phyloP scores from a whole-genome alignment of 2,113 vertebrate species.

The Tichodroma muraria region DNA sequence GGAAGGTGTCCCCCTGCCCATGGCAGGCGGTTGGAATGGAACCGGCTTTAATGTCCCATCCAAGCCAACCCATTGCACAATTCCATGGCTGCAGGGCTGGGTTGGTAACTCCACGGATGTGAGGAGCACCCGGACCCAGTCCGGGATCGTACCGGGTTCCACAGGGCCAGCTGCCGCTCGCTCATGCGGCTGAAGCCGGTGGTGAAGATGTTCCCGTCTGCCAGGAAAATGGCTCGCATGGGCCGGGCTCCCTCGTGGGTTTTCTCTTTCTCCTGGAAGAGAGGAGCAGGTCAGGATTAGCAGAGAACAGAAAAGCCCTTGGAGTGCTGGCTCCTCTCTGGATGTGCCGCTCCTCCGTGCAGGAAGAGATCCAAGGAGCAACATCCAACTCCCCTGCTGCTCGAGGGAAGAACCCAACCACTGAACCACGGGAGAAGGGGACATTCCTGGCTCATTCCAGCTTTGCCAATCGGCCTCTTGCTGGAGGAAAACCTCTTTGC shows the following conservation, averaged over 20 bases:
- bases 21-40: accelerated
- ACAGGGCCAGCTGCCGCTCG: slow-evolving; percentile 91
- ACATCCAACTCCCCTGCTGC: background rate
- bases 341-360: accelerated
- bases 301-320: background rate
- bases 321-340: background rate
- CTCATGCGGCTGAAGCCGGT: slow-evolving; percentile 98
- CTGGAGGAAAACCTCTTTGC: background rate
- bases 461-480: background rate
- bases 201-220: slow-evolving; percentile 89
- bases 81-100: background rate
- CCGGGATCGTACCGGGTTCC: slow-evolving; percentile 75
- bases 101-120: accelerated
- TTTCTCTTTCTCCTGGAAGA: slow-evolving; percentile 89
- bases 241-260: slow-evolving; percentile 92
- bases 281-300: background rate
- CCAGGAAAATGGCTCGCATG: slow-evolving; percentile 93
- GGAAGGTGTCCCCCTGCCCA: background rate
- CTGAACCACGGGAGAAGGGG: background rate
- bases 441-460: background rate
- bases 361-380: background rate
- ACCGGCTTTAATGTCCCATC: background rate
- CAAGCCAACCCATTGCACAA: background rate
- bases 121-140: background rate
- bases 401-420: background rate